Evolutionary conservation across 92 coral and sea anemone species (phyloP), one percentile per base, ranked within the genome.

Genomic region (Phenganax marumi): DNA sequence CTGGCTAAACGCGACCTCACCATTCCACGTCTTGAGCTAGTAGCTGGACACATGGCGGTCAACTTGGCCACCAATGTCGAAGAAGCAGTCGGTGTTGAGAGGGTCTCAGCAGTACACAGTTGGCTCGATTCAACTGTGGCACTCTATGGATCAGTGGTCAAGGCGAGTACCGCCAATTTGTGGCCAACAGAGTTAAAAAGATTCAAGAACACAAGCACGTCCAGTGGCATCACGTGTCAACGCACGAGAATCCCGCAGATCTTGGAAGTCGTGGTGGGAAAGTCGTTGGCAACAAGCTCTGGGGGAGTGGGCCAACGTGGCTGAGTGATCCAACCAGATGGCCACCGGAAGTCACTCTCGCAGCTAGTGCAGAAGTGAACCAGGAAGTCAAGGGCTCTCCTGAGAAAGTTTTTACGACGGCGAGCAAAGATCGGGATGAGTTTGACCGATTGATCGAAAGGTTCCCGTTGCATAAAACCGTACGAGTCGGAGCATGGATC

Each of bases 401-500:
- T n/a, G n/a, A n/a, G n/a, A n/a, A n/a, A n/a, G n/a, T 73, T 14
- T 12, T 86, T 75, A 52, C 84, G 23, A 19, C 62, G 3, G 80
- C 84, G 23, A n/a, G 56, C 8, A 62, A 71, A 2, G 73, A 0
- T 22, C 47, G 24, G 0, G 80, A 75, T 18, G 68, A 39, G 1
- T 53, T 87, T 1, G 80, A 87, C 68, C 60, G 68, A 12, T 11
- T 87, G 39, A 75, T 83, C 17, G 65, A 23, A 16, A 53, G 17
- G 52, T 47, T 68, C 48, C 0, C 64, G 8, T 10, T 87, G 26
- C 79, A 26, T 61, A 87, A 64, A 52, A 73, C 69, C 0, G 52
- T 62, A 54, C 64, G 75, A 73, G 51, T 87, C 26, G 90, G 87
- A 39, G 90, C 90, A 0, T 87, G 90, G 87, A 50, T 75, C 24